Conservation (phyloP, 2,113 vertebrate species). For the Neodon shergylaensis region DNA sequence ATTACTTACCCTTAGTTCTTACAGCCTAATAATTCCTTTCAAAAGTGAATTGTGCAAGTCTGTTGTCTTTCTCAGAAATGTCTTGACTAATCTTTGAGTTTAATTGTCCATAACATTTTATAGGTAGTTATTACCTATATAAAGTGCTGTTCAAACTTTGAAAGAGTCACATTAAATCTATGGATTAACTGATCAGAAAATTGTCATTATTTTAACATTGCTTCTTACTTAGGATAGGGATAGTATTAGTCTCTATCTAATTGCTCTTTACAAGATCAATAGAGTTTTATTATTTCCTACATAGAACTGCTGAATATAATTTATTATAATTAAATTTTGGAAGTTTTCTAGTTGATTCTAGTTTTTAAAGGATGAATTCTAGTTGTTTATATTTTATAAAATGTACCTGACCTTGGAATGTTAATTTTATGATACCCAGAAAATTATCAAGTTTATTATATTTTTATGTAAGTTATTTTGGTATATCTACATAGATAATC, state of each 20-base stretch:
- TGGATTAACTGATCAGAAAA: not conserved
- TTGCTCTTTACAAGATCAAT: not conserved
- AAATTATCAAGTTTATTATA: not conserved
- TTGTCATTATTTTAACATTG: not conserved
- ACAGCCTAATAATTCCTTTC: not conserved
- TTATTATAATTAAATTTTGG: not conserved
- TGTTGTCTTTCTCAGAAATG: not conserved
- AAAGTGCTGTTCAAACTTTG: not conserved
- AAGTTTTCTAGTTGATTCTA: not conserved
- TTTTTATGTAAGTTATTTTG: not conserved
- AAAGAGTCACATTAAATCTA: not conserved
- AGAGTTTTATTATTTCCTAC: not conserved
- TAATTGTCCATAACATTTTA: conserved; percentile 39
- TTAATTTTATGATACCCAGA: not conserved
- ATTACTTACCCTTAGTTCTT: not conserved
- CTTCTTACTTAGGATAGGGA: not conserved
- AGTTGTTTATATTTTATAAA: not conserved
- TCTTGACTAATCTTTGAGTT: not conserved
- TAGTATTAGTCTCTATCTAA: not conserved
- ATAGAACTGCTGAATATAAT: not conserved
- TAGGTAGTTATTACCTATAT: not conserved
- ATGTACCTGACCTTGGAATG: not conserved
- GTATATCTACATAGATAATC: not conserved
- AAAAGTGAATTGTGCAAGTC: not conserved
- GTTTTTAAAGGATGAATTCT: not conserved